Evolutionary conservation across 2,888 invertebrate genomes (phyloP).

Genomic region (Drosophila emarginata): DNA sequence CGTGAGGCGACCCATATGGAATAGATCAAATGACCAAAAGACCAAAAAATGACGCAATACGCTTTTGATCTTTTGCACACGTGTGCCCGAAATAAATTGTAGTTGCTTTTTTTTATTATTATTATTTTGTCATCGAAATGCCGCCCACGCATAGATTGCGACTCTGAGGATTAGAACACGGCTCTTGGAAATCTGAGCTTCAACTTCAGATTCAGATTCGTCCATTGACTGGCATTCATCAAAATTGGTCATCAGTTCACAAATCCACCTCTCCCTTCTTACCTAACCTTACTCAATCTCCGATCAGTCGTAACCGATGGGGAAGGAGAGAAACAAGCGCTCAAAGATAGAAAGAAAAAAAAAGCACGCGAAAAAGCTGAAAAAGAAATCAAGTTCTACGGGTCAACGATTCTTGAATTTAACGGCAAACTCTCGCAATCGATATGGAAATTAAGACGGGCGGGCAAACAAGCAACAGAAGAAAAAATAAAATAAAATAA

Average conservation of each 20-base stretch:
- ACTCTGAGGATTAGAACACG: conserved; percentile 25
- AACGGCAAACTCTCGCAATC: conserved; percentile 42
- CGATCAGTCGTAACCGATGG: conserved; percentile 47
- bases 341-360: background rate
- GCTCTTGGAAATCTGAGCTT: conserved; percentile 59
- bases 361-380: background rate
- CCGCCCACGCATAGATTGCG: conserved; percentile 55
- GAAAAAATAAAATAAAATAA: conserved; percentile 10
- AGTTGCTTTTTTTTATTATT: conserved; percentile 4
- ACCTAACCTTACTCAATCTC: conserved; percentile 63
- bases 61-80: conserved; percentile 36
- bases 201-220: conserved; percentile 45
- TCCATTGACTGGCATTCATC: conserved; percentile 66
- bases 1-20: conserved; percentile 48
- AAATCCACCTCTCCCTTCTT: conserved; percentile 14
- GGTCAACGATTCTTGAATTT: conserved; percentile 55
- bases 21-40: conserved; percentile 36
- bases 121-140: conserved; percentile 58
- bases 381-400: conserved; percentile 47
- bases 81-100: conserved; percentile 39
- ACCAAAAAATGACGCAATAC: conserved; percentile 47
- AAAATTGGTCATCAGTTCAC: conserved; percentile 29
- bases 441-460: conserved; percentile 60
- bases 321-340: conserved; percentile 33
- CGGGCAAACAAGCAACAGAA: conserved; percentile 12